Percentiles rank a stretch among this genome's conserved stretches.
phyloP scores from a whole-genome alignment of 1,140 invertebrate species.

The Rhopalosiphum padi region DNA sequence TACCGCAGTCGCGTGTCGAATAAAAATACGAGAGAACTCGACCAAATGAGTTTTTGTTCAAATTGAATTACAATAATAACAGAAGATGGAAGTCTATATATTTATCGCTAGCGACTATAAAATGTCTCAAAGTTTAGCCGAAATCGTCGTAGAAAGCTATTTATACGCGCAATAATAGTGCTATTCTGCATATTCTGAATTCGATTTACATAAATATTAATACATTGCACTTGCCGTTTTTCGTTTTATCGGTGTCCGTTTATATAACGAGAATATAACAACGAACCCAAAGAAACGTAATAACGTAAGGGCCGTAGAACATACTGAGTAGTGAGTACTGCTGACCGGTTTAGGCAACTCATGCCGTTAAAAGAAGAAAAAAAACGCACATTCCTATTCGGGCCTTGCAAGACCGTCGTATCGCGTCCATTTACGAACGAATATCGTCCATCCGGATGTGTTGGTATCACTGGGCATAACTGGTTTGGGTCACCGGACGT shows the following conservation, averaged over 20 bases:
- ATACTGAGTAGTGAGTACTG: too few species aligned
- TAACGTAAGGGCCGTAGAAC: not conserved
- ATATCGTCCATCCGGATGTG: slow-evolving; percentile 45
- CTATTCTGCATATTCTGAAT: not conserved
- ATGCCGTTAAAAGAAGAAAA: not conserved
- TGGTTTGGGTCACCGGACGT: slow-evolving; percentile 44
- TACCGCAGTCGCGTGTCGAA: not conserved
- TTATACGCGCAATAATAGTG: not conserved
- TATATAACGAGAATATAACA: not conserved
- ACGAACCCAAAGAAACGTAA: not conserved
- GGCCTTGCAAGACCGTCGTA: not conserved
- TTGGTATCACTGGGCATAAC: slow-evolving; percentile 45
- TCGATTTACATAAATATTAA: not conserved
- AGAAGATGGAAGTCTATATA: too few species aligned
- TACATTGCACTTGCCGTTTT: not conserved
- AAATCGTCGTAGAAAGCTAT: not conserved
- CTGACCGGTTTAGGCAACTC: slow-evolving; percentile 35
- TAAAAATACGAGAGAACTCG: not conserved
- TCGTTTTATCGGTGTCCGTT: not conserved
- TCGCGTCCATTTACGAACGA: slow-evolving; percentile 19
- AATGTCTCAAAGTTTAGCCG: not conserved
- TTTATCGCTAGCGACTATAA: not conserved
- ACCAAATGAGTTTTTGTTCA: not conserved
- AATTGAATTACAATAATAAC: not conserved
- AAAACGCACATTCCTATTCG: slow-evolving; percentile 30